Percentiles rank a stretch among this genome's conserved stretches.
Conservation (phyloP, 2,113 vertebrate genomes). For the Tragelaphus buxtoni region DNA sequence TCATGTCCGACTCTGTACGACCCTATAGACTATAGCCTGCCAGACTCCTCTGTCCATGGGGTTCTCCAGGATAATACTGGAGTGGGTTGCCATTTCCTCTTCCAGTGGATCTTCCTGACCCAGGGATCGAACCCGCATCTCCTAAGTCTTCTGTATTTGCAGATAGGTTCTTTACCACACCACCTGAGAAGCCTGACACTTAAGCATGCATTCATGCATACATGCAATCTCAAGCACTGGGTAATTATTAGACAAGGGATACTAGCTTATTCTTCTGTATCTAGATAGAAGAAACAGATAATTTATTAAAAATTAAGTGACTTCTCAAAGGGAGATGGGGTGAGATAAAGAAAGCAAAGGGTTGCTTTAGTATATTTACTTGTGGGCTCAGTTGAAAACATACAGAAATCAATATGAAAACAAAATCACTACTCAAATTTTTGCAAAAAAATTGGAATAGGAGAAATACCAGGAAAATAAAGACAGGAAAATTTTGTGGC, state of each 20-base stretch:
- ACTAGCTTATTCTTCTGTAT: neutral
- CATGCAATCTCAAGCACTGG: neutral
- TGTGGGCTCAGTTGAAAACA: neutral
- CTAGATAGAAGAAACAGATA: neutral
- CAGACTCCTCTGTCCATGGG: neutral
- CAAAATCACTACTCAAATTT: neutral
- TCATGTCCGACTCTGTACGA: neutral
- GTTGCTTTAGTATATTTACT: neutral
- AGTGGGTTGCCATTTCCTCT: neutral
- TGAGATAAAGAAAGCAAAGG: neutral
- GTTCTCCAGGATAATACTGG: neutral
- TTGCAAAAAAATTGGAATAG: neutral
- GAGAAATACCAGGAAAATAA: neutral
- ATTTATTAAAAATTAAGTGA: neutral
- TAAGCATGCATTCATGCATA: too few species aligned
- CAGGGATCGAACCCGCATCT: rapidly evolving
- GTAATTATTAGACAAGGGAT: neutral
- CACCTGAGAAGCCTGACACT: neutral
- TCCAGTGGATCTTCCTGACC: neutral
- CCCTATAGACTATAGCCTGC: neutral
- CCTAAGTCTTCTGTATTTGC: neutral
- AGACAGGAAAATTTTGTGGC: neutral
- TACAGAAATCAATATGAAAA: neutral
- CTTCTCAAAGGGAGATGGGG: neutral
- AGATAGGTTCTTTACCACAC: neutral